Evolutionary conservation across 1,140 invertebrate genomes (phyloP), one percentile per base, ranked within the genome.

Genomic region (Bombus pascuorum): DNA sequence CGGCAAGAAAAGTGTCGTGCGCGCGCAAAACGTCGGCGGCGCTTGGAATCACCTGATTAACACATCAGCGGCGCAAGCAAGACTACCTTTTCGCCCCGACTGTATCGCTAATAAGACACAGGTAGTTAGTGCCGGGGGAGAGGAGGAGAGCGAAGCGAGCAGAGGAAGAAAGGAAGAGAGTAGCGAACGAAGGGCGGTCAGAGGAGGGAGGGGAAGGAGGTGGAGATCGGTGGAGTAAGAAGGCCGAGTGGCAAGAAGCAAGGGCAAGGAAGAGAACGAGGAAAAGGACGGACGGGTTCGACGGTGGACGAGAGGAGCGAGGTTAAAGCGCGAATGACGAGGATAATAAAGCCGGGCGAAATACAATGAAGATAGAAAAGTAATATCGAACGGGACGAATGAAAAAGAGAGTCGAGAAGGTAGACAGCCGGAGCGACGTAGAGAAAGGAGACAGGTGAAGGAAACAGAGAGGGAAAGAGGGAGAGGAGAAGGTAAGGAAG

Each of bases 31-130:
- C 53, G 34, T 81, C 74, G 81, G 73, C 87, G 47, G 39, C 74
- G 83, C 80, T 73, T 39, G 44, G 66, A 68, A 85, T 91, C 89
- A 83, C 62, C 89, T 91, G 93, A 94, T 94, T 93, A 94, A 93
- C 93, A 93, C 93, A 93, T 93, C 93, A 94, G 89, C 90, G 79
- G 87, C 89, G 85, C 89, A 83, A 87, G 78, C 87, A 86, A 59
- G 90, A 93, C 92, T 93, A 93, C 90, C 94, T 95, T 95, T 95
- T 94, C 91, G 86, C 93, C 87, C 92, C 91, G 94, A 94, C 94
- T 95, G 93, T 95, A 95, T 95, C 91, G 93, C 94, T 95, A 95
- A 95, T 95, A 95, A 93, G 92, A 93, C 93, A 94, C 91, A 93
- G 91, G 92, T 94, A 92, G 93, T 92, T 93, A 93, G 92, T 92